A percentile compares a stretch with the other conserved stretches of the same genome.
These are phyloP conservation scores for Coccyzus lansbergi DNA, from an alignment of 2,797 vertebrate species.

Conservation along the genomic window DNA sequence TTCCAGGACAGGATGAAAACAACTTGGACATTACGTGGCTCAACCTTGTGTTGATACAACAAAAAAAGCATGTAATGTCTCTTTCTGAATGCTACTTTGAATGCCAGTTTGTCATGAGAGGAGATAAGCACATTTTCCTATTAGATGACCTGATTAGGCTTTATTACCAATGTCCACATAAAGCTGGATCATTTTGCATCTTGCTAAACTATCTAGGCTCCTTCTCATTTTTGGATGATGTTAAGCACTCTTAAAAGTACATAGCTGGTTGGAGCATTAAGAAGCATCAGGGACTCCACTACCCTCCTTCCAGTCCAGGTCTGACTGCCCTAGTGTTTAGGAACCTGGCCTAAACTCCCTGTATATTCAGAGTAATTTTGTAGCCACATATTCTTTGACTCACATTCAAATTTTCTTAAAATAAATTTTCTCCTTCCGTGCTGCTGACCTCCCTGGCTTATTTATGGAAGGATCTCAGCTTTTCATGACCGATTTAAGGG, in stretches of 20 bases:
- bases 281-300: not conserved
- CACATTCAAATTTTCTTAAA: not conserved
- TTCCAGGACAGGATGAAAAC: not conserved
- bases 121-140: not conserved
- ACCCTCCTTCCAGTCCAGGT: not conserved
- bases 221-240: not conserved
- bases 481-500: not conserved
- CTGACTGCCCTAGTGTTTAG: not conserved
- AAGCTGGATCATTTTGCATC: not conserved
- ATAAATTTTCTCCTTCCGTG: not conserved
- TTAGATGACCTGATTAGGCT: rapidly evolving
- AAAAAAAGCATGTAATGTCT: not conserved
- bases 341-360: rapidly evolving
- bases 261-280: not conserved
- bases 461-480: not conserved
- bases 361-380: not conserved
- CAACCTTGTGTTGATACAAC: not conserved
- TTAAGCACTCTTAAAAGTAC: not conserved
- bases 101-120: too few species aligned
- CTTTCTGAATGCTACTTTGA: not conserved
- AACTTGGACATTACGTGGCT: too few species aligned
- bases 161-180: not conserved
- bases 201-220: not conserved
- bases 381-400: not conserved
- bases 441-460: not conserved